Evolutionary conservation across 2,797 vertebrate genomes (phyloP), one percentile per base, ranked within the genome.

Genomic region (Enteromius afrohamiltoni): DNA sequence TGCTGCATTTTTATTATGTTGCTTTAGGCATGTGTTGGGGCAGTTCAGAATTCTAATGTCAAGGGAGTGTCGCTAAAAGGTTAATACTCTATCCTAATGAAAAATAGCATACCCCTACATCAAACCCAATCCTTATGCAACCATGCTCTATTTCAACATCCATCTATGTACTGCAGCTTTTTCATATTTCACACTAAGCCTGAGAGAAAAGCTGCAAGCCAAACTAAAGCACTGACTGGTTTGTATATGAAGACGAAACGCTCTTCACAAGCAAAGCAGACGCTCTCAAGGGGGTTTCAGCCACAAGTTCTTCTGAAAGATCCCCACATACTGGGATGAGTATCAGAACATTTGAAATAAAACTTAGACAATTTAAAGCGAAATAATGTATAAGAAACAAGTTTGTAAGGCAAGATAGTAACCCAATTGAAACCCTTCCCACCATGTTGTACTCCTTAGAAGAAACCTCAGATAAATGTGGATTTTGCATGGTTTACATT

Each of bases 401-500:
- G 37, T 42, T 74, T 80, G 58, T 77, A 37, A 80, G 23, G 42
- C 79, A 7, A 64, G 29, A 47, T 23, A 40, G 31, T 68, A 17
- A 64, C 42, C 70, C 40, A 67, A 17, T 68, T 49, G 58, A 16
- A 85, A 79, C 34, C 34, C 26, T 34, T 49, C 10, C 6, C 17
- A 34, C 7, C 7, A 45, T 49, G 67, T 31, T 34, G 13, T 26
- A 47, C 37, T 64, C 4, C 23, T 29, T 73, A 42, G 34, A 60
- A 45, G 13, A 58, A 53, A 21, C 21, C 17, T 23, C 45, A 29
- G 51, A 69, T 69, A 42, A 17, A 53, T 49, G 51, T 13, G 7
- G 21, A 68, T 53, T 53, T 87, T 3, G 10, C 62, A 9, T 26
- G 49, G 9, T 29, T 31, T 87, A 88, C 85, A 77, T 69, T 82